Evolutionary conservation across 2,113 vertebrate genomes (phyloP).

Genomic region (Rana temporaria): DNA sequence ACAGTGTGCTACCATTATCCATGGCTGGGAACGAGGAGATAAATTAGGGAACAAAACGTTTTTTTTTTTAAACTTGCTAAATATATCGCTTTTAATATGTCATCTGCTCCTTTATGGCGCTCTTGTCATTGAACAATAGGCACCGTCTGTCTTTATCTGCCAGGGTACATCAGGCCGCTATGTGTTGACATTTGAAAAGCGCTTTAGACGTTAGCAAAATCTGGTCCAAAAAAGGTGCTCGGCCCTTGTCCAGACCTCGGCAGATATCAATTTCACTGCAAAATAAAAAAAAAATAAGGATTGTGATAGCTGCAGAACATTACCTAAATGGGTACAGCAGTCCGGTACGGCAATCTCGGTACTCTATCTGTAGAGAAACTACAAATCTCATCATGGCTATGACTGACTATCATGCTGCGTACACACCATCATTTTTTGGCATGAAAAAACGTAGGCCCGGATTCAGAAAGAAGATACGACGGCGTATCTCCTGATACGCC

Average conservation of each 20-base stretch:
- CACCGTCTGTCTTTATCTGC: slow-evolving; percentile 1
- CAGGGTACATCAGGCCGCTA: neutral
- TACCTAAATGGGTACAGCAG: too few relatives aligned
- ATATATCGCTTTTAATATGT: neutral
- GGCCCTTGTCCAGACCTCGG: neutral
- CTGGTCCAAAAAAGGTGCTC: neutral
- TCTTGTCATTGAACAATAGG: neutral
- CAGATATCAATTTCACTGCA: neutral
- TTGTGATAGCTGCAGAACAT: neutral
- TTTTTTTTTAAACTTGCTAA: too few relatives aligned
- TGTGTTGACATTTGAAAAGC: slow-evolving; percentile 37
- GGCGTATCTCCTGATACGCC: too few relatives aligned
- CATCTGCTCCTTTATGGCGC: neutral
- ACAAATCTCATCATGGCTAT: too few relatives aligned
- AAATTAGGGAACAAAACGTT: neutral
- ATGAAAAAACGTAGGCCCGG: too few relatives aligned
- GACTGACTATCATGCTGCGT: too few relatives aligned
- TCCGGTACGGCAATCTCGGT: too few relatives aligned
- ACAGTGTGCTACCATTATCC: too few relatives aligned
- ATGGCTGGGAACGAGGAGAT: neutral
- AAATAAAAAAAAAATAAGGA: neutral
- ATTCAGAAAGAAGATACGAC: too few relatives aligned
- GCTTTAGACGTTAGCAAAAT: too few relatives aligned
- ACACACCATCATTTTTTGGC: too few relatives aligned
- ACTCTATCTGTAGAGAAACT: too few relatives aligned